A percentile compares a stretch with the other conserved stretches of the same genome.
Conservation (phyloP, 2,113 vertebrate genomes). For the Aldabrachelys gigantea region DNA sequence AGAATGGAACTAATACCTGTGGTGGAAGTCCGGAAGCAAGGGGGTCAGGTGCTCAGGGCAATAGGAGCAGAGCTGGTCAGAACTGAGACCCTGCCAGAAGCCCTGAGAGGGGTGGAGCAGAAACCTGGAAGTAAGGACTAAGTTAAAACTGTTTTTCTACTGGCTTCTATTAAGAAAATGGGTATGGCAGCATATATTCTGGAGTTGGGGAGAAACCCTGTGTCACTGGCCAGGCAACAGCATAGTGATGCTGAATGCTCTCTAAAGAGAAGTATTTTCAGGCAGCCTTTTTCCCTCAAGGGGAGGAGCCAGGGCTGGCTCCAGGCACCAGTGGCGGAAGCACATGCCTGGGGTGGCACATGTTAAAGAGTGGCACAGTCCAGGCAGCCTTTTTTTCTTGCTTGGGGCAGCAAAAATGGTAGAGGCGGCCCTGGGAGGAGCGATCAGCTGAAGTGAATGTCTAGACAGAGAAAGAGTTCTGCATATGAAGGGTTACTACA, state of each 20-base stretch:
- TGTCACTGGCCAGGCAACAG: not conserved
- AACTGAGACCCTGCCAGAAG: not conserved
- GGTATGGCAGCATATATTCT: not conserved
- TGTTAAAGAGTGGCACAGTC: too few species aligned
- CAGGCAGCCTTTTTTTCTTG: too few species aligned
- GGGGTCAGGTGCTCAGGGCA: not conserved
- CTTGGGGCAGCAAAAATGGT: too few species aligned
- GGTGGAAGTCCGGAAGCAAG: not conserved
- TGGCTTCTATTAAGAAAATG: not conserved
- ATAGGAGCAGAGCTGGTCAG: not conserved
- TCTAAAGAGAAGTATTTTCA: not conserved
- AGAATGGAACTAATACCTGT: not conserved
- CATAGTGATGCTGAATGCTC: not conserved
- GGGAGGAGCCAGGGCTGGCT: not conserved
- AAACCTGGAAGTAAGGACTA: not conserved
- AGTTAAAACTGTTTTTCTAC: not conserved
- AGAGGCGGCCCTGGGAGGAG: too few species aligned
- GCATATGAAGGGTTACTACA: not conserved
- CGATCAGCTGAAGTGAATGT: not conserved
- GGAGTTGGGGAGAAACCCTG: not conserved
- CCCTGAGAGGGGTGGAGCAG: not conserved
- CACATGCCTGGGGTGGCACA: too few species aligned
- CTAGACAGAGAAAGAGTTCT: not conserved
- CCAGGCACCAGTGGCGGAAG: too few species aligned
- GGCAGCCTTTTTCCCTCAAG: not conserved